Base-by-base conservation (phyloP, 2,888 invertebrate species). In the Drosophila hamatofila region DNA sequence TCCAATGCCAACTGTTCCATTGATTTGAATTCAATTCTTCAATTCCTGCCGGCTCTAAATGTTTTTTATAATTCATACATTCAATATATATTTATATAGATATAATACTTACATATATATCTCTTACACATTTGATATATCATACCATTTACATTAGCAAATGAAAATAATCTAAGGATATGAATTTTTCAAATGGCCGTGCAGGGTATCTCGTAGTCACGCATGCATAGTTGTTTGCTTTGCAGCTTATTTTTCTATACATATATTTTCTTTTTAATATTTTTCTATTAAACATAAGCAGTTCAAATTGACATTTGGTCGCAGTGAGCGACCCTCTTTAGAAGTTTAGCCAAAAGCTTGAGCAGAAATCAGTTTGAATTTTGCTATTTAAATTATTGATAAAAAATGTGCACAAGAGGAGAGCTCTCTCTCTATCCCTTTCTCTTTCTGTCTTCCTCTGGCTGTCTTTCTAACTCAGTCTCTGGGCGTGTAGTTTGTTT, bases 361-460 rank as follows among this genome's bases (percentile, higher is more conserved):
- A 60, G 58, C 57, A 71, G 64, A 54, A 69, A 61, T 72, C 70
- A 23, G 56, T 61, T 60, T 51, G 60, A 78, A 87, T 73, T 73
- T 77, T 72, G 67, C 72, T 83, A 75, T 88, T 72, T 69, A 74
- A 88, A 85, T 85, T 83, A 83, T 83, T 88, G 83, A 88, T 88
- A 77, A 77, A 71, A 30, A 54, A 18, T 14, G 30, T 60, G 18
- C 23, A 49, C 48, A 52, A 23, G 37, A 49, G 7, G 12, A 18
- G 12, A 30, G 3, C 11, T n/a, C n/a, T 12, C 12, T 12, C 48
- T 12, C 33, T 37, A 21, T 58, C 21, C 37, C 25, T 39, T 12
- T 56, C 37, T 42, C 16, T 12, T 2, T 2, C 7, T 18, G 1
- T 16, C 14, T 7, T 1, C 14, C 11, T 49, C 48, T 30, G 3